These are phyloP conservation scores for Lampropteryx suffumata DNA, from an alignment of 2,888 invertebrate species.

Conservation along the genomic window DNA sequence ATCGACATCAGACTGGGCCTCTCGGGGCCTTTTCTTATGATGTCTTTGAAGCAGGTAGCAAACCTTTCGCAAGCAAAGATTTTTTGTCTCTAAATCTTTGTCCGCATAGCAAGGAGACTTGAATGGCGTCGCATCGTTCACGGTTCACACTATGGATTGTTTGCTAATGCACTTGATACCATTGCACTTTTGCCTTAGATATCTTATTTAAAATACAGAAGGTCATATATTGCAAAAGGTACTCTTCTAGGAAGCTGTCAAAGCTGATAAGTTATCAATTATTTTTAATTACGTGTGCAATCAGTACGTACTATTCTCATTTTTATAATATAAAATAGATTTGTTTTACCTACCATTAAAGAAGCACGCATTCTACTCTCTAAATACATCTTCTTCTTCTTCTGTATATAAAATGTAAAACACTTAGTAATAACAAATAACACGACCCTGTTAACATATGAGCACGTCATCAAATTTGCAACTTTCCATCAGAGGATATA, in stretches of 20 bases:
- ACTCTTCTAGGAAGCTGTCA: constrained; percentile 30
- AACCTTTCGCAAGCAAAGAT: constrained; percentile 57
- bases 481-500: constrained; percentile 9
- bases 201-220: constrained; percentile 30
- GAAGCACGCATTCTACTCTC: no score
- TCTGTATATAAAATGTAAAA: no score
- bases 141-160: constrained; percentile 40
- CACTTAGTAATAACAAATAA: no score
- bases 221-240: no score
- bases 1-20: constrained; percentile 54
- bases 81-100: constrained; percentile 65
- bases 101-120: constrained; percentile 40
- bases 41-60: constrained; percentile 69
- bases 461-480: constrained; percentile 4
- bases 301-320: constrained; percentile 18
- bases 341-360: not conserved
- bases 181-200: constrained; percentile 30
- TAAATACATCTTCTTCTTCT: no score
- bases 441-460: not conserved
- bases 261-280: constrained; percentile 12
- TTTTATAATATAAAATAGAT: constrained; percentile 15
- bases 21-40: constrained; percentile 43
- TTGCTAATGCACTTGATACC: constrained; percentile 55
- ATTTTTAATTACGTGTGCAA: constrained; percentile 25
- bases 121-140: constrained; percentile 46